Conservation (phyloP, 2,797 vertebrate species). For the Mallotus villosus region DNA sequence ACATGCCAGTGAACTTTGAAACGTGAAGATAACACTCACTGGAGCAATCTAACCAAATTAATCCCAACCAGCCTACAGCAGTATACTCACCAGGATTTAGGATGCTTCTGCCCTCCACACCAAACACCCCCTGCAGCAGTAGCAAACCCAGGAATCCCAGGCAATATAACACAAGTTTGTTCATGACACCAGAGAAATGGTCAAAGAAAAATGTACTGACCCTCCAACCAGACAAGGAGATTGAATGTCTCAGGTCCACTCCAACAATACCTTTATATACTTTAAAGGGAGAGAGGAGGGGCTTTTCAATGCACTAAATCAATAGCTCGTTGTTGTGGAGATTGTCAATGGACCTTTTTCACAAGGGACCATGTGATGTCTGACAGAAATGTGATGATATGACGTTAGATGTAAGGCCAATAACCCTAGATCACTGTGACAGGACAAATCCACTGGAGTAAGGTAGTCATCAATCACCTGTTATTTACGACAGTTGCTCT, state of each 20-base stretch:
- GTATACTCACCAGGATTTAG: constrained; percentile 64
- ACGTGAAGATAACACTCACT: neutral
- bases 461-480: constrained; percentile 63
- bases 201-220: constrained; percentile 31
- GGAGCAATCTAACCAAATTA: neutral
- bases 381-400: constrained; percentile 61
- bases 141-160: constrained; percentile 66
- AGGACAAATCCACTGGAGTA: constrained; percentile 57
- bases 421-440: constrained; percentile 68
- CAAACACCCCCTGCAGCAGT: constrained; percentile 61
- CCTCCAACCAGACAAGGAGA: constrained; percentile 37
- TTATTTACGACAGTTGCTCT: constrained; percentile 53
- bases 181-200: constrained; percentile 59
- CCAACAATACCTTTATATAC: constrained; percentile 69
- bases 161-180: constrained; percentile 59
- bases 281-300: constrained; percentile 46
- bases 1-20: neutral
- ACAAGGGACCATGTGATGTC: constrained; percentile 37
- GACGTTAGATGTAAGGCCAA: constrained; percentile 49
- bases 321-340: constrained; percentile 51
- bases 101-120: constrained; percentile 64
- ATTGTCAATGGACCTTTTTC: constrained; percentile 57
- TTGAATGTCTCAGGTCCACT: constrained; percentile 45
- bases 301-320: constrained; percentile 60
- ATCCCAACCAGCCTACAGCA: neutral